Conservation (phyloP, 2,888 invertebrate species). For the Cantharis rufa region DNA sequence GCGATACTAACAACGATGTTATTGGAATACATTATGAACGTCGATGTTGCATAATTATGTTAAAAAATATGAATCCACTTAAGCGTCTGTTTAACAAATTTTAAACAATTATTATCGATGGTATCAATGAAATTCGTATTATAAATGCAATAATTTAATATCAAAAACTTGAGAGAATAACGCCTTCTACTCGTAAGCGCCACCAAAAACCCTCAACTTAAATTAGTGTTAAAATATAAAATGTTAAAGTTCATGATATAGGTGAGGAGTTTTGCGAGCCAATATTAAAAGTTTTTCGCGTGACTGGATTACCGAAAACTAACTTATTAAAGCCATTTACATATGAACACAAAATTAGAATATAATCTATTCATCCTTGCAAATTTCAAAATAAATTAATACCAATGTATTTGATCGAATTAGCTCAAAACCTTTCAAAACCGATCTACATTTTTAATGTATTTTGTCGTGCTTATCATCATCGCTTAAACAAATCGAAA, state of each 20-base stretch:
- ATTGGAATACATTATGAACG: background rate
- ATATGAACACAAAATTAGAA: background rate
- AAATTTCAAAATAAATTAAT: background rate
- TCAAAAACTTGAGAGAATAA: background rate
- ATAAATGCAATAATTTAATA: background rate
- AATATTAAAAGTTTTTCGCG: background rate
- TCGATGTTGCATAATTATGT: background rate
- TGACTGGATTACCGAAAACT: background rate
- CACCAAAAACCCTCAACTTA: background rate
- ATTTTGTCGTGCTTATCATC: background rate
- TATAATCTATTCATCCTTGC: background rate
- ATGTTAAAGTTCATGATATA: background rate
- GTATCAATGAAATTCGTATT: background rate
- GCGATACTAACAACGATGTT: background rate
- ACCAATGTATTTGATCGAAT: background rate
- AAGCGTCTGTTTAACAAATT: background rate
- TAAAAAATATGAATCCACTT: background rate
- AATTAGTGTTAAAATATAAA: background rate
- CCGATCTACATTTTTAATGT: background rate
- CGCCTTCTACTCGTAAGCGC: background rate
- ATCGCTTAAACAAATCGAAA: background rate
- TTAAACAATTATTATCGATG: background rate
- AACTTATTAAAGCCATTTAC: background rate
- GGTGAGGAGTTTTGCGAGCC: background rate
- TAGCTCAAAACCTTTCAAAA: background rate